Evolutionary conservation across 53 echinoderm and acorn worm genomes (phyloP).

Genomic region (Paracentrotus lividus): DNA sequence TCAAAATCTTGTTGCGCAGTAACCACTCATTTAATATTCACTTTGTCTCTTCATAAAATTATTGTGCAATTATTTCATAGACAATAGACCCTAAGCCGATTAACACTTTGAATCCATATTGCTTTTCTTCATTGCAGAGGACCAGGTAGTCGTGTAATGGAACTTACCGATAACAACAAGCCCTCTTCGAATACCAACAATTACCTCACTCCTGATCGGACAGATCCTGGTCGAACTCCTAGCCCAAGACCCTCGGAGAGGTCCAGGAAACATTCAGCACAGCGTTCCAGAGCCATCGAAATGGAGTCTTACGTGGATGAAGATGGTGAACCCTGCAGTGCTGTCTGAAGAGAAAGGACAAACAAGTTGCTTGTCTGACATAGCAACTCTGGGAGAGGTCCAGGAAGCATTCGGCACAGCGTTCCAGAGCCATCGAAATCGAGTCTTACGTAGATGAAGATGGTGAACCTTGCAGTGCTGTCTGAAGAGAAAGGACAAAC

Average conservation of each 20-base stretch:
- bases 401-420: slow-evolving; percentile 27
- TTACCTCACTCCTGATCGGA: slow-evolving; percentile 55
- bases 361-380: background rate
- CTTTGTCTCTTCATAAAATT: background rate
- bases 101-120: background rate
- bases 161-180: slow-evolving; percentile 26
- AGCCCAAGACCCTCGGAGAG: slow-evolving; percentile 47
- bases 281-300: slow-evolving; percentile 32
- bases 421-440: slow-evolving; percentile 33
- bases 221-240: background rate
- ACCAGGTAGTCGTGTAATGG: slow-evolving; percentile 61
- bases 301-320: slow-evolving; percentile 57
- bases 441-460: slow-evolving; percentile 61
- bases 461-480: slow-evolving; percentile 67
- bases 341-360: slow-evolving; percentile 22
- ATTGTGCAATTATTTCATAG: background rate
- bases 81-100: background rate
- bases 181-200: background rate
- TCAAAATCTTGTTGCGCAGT: too few species aligned
- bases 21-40: too few species aligned
- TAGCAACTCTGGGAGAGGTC: background rate
- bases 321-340: slow-evolving; percentile 66
- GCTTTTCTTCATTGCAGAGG: background rate
- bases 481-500: slow-evolving; percentile 38
- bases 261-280: slow-evolving; percentile 28